These are phyloP conservation scores for Perca schrenkii DNA, from an alignment of 2,113 vertebrate species.

Conservation along the genomic window DNA sequence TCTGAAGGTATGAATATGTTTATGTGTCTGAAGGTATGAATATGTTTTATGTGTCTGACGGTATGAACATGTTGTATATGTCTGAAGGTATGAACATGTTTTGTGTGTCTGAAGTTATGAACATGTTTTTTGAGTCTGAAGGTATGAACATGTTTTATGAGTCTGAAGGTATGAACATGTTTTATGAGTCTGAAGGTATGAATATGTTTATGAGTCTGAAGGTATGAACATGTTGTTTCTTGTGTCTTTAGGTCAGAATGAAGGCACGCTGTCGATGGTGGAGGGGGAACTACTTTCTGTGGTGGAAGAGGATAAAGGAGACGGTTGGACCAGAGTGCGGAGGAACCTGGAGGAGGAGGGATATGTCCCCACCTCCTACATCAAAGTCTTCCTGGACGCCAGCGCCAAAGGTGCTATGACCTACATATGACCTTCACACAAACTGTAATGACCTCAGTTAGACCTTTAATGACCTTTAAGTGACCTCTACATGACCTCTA, in stretches of 20 bases:
- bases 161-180: no score
- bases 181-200: no score
- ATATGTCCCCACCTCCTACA: conserved; percentile 97
- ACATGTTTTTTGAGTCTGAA: no score
- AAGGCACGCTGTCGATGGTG: conserved; percentile 94
- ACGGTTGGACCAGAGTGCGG: conserved; percentile 96
- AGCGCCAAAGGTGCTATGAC: conserved; percentile 98
- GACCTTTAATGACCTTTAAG: background rate
- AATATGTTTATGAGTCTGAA: no score
- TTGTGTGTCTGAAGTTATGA: no score
- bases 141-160: no score
- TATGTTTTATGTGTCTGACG: no score
- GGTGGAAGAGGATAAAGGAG: conserved; percentile 97
- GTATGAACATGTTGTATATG: no score
- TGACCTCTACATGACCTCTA: background rate
- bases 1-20: no score
- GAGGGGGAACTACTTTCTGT: conserved; percentile 95
- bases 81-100: no score
- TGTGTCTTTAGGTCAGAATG: conserved; percentile 90
- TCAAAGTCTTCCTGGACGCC: conserved; percentile 96
- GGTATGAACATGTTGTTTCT: background rate
- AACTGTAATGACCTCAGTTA: conserved; percentile 16
- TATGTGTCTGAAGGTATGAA: no score
- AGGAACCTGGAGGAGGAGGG: conserved; percentile 95
- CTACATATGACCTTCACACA: conserved; percentile 57